Base-by-base conservation (phyloP, 2,888 invertebrate species). In the Archips crataeganus region DNA sequence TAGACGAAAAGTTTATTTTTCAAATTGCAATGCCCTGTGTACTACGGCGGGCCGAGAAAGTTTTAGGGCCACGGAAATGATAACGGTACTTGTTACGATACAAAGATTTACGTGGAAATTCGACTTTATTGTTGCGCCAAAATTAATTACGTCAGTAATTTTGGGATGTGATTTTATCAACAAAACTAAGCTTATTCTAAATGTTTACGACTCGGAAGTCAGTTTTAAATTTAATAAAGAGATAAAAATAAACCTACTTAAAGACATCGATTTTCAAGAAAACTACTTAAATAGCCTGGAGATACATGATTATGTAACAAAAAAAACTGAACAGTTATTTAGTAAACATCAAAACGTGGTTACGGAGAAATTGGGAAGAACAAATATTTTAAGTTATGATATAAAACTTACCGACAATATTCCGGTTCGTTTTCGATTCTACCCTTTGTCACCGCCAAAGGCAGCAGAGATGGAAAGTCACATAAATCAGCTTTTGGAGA, bases 401-500 rank as follows among this genome's bases (percentile, higher is more conserved):
- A 68, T 68, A 13, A 60, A 36, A 34, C 47, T 67, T 15, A 47
- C 15, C 8, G 68, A 68, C 45, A 13, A 68, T n/a, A 42, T n/a
- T 34, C 60, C 68, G n/a, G 68, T 68, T 34, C 68, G 68, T 15
- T 68, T 60, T 45, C 67, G 67, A 3, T 57, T 67, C 8, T 67
- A 59, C 13, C 67, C 67, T 9, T 13, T 67, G 34, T 67, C 67
- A 4, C 57, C 59, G 42, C 67, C 67, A 8, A 67, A 67, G 45
- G 59, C 67, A 10, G 42, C 59, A 5, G 59, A 67, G n/a, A 59
- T 67, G 67, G 67, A 67, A 39, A 3, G 11, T 4, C 67, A 67
- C 34, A 59, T 67, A 45, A 11, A 4, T 6, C 59, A 67, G 23
- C 45, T 67, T 3, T 23, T 67, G 3, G 59, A 59, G 2, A 67